These are phyloP conservation scores for Portunus trituberculatus DNA, from an alignment of 1,140 invertebrate genomes.

Conservation along the genomic window DNA sequence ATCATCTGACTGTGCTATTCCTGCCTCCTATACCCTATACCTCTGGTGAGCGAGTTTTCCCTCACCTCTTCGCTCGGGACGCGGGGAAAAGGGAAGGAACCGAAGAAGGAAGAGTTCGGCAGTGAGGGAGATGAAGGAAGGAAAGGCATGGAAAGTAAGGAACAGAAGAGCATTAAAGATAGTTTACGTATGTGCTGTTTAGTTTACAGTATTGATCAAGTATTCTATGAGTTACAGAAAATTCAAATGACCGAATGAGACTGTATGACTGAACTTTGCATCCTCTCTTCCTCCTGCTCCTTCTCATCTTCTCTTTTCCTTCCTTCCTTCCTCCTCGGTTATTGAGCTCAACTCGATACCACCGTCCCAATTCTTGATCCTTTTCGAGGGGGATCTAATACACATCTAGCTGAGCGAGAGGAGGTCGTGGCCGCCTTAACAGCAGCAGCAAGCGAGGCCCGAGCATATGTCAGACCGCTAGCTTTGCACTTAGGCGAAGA, in stretches of 20 bases:
- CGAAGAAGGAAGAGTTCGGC: background rate
- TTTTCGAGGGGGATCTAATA: slow-evolving; percentile 22
- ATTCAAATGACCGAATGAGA: too few species aligned
- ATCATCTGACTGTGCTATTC: background rate
- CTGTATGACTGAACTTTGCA: background rate
- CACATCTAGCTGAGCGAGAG: background rate
- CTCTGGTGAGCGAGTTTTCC: background rate
- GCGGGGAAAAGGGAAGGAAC: background rate
- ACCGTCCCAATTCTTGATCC: background rate
- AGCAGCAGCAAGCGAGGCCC: background rate
- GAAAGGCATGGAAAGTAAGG: background rate
- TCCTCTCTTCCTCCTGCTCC: background rate
- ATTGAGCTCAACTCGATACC: slow-evolving; percentile 12
- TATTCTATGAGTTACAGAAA: too few species aligned
- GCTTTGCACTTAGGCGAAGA: background rate
- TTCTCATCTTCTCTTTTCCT: background rate
- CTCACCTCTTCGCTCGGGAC: background rate
- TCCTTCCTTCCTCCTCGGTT: background rate
- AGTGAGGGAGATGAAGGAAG: background rate
- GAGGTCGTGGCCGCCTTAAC: background rate
- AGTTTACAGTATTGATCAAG: too few species aligned
- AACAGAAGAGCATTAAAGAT: background rate
- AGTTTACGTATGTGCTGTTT: too few species aligned
- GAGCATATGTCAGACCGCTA: background rate
- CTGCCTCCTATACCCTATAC: too few species aligned